Conservation (phyloP, 2,888 invertebrate genomes). For the Temnothorax rugatulus region DNA sequence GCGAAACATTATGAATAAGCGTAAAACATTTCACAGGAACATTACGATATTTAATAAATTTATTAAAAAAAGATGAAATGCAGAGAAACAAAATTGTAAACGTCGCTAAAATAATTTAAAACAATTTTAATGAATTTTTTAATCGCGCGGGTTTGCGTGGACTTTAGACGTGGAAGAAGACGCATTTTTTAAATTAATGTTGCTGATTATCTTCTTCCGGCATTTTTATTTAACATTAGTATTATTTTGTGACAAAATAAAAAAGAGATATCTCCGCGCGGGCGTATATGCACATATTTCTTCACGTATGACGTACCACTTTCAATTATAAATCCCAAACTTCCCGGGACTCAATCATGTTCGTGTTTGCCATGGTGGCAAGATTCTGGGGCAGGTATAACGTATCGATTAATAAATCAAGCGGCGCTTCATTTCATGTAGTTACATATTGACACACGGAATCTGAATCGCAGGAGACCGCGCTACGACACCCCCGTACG, state of each 20-base stretch:
- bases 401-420: slow-evolving; percentile 44
- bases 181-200: not conserved
- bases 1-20: not conserved
- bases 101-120: not conserved
- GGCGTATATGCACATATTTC: not conserved
- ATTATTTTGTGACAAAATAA: not conserved
- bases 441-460: slow-evolving; percentile 40
- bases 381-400: not conserved
- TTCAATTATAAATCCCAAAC: slow-evolving; percentile 16
- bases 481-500: slow-evolving; percentile 6
- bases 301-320: not conserved
- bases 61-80: not conserved
- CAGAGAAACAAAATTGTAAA: not conserved
- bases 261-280: not conserved
- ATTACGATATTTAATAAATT: not conserved
- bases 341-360: not conserved
- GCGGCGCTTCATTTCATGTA: slow-evolving; percentile 22
- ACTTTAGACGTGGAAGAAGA: not conserved
- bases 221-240: not conserved
- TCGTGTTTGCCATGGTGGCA: not conserved
- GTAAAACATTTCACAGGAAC: not conserved
- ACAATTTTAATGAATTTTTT: not conserved
- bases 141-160: not conserved
- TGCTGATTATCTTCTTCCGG: not conserved
- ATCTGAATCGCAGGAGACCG: slow-evolving; percentile 20